These are phyloP conservation scores for Urocitellus parryii DNA, from an alignment of 2,113 vertebrate species.

Conservation along the genomic window DNA sequence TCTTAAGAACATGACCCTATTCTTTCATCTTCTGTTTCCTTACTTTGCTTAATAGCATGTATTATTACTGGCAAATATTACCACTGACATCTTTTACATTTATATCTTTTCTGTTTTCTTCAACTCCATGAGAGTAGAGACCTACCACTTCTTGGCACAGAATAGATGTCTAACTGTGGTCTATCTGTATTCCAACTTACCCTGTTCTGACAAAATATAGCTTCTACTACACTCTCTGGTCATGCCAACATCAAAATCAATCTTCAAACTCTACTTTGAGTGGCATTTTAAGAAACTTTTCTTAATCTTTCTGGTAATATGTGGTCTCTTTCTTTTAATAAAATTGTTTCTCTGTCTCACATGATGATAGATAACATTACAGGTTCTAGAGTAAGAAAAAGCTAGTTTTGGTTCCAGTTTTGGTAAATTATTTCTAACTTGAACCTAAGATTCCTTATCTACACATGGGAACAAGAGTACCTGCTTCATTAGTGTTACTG, in stretches of 20 bases:
- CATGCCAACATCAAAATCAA: background rate
- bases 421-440: slow-evolving; percentile 26
- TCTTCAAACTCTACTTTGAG: background rate
- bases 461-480: background rate
- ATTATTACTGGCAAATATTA: background rate
- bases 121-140: background rate
- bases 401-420: background rate
- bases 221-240: background rate
- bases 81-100: background rate
- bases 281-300: background rate
- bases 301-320: background rate
- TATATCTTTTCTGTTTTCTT: background rate
- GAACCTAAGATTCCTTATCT: background rate
- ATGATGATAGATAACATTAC: background rate
- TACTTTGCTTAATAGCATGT: background rate
- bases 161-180: background rate
- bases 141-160: background rate
- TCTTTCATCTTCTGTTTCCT: background rate
- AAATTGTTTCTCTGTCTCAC: slow-evolving; percentile 15
- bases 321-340: background rate
- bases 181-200: background rate
- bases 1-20: background rate
- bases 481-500: background rate
- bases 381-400: background rate
- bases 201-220: background rate